Base-by-base conservation (phyloP, 2,797 vertebrate genomes). In the Oreochromis mossambicus region DNA sequence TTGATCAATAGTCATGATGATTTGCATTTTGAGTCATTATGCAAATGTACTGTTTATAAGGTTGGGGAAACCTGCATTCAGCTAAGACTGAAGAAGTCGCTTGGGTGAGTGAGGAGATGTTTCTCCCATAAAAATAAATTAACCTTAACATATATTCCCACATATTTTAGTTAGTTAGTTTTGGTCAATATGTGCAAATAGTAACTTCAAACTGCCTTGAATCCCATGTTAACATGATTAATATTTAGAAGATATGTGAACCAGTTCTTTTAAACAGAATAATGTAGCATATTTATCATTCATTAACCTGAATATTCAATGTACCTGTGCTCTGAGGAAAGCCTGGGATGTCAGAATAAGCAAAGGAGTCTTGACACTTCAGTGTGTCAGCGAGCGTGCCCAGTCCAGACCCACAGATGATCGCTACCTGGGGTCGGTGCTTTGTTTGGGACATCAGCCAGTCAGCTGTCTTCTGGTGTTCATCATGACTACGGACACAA, bases 311-410 rank as follows among this genome's bases (percentile, higher is more conserved):
- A 73, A 21, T 29, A 5, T 24, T 4, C 2, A 46, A 8, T 10
- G 13, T 85, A 97, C 97, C 97, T 90, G 97, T 97, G 93, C 97
- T 97, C 80, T 96, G 95, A n/a, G 97, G 96, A 86, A 97, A 97
- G 14, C 96, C 96, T 1, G 97, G 97, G 41, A 97, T 97, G 68
- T 97, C 95, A 2, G 92, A 78, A 52, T 97, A 97, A 24, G 89
- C 83, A 61, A 97, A 97, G 19, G 92, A 90, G 24, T 97, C 95
- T 82, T 95, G 96, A 87, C 93, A 90, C 58, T 95, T 94, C 14
- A 97, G 90, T 3, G 92, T 89, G 48, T 97, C 96, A 0, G 96
- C 97, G 4, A 97, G 95, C 91, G 95, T 88, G 17, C 97, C 97
- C 85, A 97, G 91, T 32, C 97, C 97, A 0, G 97, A 96, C 3